Conservation (phyloP, 1,140 invertebrate genomes). For the Zaprionus inermis region DNA sequence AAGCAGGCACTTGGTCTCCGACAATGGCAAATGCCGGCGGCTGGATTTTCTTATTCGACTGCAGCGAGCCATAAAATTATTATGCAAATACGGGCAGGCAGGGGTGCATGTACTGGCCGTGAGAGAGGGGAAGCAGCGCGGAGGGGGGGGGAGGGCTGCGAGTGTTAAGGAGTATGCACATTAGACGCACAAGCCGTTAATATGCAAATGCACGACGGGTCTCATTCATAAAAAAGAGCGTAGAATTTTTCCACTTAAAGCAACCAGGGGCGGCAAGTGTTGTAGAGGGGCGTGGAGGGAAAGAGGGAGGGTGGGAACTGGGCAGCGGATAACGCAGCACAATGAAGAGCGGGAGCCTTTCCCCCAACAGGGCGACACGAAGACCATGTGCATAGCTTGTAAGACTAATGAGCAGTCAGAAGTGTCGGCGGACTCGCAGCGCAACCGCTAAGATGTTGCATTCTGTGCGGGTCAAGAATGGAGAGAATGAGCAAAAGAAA, state of each 20-base stretch:
- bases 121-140: neutral
- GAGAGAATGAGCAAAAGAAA: neutral
- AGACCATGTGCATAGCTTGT: conserved; percentile 45
- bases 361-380: neutral
- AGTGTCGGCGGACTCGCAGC: neutral
- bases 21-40: conserved; percentile 54
- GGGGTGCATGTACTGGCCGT: neutral
- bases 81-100: conserved; percentile 63
- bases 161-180: conserved; percentile 56
- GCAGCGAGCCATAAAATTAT: conserved; percentile 77
- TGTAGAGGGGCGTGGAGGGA: conserved; percentile 1
- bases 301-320: neutral
- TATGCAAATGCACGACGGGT: conserved; percentile 63
- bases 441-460: conserved; percentile 31
- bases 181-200: conserved; percentile 77
- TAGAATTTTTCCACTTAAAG: conserved; percentile 28
- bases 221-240: conserved; percentile 40
- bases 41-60: conserved; percentile 68
- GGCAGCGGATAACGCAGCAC: conserved; percentile 18
- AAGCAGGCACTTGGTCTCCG: conserved; percentile 49
- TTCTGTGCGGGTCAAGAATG: conserved; percentile 12
- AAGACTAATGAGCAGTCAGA: conserved; percentile 52
- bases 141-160: too few relatives aligned
- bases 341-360: neutral
- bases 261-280: conserved; percentile 4